Evolutionary conservation across 1,140 invertebrate genomes (phyloP).

Genomic region (Berghia stephanieae): DNA sequence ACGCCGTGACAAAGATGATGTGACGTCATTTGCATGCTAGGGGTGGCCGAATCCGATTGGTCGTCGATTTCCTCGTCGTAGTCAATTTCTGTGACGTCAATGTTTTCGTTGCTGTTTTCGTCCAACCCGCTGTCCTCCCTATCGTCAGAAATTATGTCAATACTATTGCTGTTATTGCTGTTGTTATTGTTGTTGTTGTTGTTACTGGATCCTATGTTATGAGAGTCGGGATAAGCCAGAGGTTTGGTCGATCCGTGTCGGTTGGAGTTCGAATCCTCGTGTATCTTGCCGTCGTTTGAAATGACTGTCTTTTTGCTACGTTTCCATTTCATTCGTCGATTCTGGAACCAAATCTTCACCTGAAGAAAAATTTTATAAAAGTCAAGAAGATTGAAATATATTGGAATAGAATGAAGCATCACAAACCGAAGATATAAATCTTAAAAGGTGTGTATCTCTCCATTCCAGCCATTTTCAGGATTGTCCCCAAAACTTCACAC

Average conservation of each 20-base stretch:
- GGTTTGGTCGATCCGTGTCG: too few relatives aligned
- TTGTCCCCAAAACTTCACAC: too few relatives aligned
- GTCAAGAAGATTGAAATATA: background rate
- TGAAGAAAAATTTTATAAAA: constrained; percentile 69
- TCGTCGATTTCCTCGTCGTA: constrained; percentile 43
- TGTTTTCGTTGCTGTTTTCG: constrained; percentile 52
- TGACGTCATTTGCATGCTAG: too few relatives aligned
- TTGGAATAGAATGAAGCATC: background rate
- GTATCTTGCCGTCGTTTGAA: constrained; percentile 38
- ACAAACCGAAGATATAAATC: background rate
- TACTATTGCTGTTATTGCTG: constrained; percentile 21
- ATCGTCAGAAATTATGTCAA: constrained; percentile 29
- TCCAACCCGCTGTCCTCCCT: constrained; percentile 42
- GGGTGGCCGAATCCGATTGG: too few relatives aligned
- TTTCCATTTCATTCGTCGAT: constrained; percentile 98
- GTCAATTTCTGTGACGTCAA: constrained; percentile 46
- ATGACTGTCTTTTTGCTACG: constrained; percentile 62
- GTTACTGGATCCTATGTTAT: constrained; percentile 29
- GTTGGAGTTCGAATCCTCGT: constrained; percentile 15
- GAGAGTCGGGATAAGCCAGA: too few relatives aligned
- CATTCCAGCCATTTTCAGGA: too few relatives aligned
- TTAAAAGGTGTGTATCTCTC: too few relatives aligned
- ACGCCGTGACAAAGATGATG: too few relatives aligned
- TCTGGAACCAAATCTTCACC: constrained; percentile 73
- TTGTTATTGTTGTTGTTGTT: constrained; percentile 19